Evolutionary conservation across 2,888 invertebrate species (phyloP).

Genomic region (Matsumyia berberina): DNA sequence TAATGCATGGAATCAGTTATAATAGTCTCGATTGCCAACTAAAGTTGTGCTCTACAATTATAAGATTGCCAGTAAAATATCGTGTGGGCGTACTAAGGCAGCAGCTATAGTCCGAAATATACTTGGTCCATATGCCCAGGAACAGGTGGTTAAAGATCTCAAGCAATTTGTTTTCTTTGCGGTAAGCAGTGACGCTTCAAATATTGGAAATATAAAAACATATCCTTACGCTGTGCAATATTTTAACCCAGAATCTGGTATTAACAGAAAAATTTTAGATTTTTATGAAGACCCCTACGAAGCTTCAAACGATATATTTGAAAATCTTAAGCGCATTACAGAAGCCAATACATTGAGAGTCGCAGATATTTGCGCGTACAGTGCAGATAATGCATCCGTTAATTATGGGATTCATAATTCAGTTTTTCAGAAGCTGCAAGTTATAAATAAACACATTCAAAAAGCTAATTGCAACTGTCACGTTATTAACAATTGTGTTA

Average conservation of each 20-base stretch:
- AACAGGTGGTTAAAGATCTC: conserved; percentile 21
- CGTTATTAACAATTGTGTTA: conserved; percentile 51
- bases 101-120: conserved; percentile 10
- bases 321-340: conserved; percentile 45
- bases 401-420: conserved; percentile 55
- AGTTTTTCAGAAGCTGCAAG: conserved; percentile 46
- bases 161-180: too few species aligned
- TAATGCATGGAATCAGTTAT: conserved; percentile 20
- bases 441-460: conserved; percentile 30
- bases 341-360: conserved; percentile 27
- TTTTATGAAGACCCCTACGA: conserved; percentile 58
- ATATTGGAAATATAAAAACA: conserved; percentile 12
- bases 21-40: conserved; percentile 22
- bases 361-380: conserved; percentile 46
- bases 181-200: conserved; percentile 17
- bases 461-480: conserved; percentile 56
- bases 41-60: conserved; percentile 9
- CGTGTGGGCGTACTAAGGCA: conserved; percentile 15
- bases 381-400: conserved; percentile 56
- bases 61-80: conserved; percentile 18
- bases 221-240: conserved; percentile 51
- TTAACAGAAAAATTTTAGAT: conserved; percentile 43
- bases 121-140: conserved; percentile 29
- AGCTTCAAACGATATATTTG: conserved; percentile 48
- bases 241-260: conserved; percentile 54